These are phyloP conservation scores for Thymelicus sylvestris DNA, from an alignment of 2,888 invertebrate genomes.

Conservation along the genomic window DNA sequence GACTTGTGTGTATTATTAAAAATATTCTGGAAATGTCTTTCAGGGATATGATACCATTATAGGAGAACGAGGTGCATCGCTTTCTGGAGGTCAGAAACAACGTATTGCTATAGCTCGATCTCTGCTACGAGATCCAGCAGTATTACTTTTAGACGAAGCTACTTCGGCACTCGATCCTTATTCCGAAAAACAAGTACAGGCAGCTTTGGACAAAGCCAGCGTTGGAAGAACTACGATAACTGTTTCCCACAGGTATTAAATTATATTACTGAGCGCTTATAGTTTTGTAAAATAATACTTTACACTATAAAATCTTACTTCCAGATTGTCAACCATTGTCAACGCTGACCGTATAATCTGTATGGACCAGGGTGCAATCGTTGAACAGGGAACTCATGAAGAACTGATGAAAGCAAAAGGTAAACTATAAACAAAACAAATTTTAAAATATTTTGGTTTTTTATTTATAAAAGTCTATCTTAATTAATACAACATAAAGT, in stretches of 20 bases:
- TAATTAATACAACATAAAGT: too few relatives aligned
- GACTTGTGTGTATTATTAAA: too few relatives aligned
- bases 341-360: conserved; percentile 89
- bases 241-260: conserved; percentile 86
- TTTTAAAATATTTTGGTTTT: too few relatives aligned
- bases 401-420: conserved; percentile 88
- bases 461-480: too few relatives aligned
- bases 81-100: conserved; percentile 94
- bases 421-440: background rate
- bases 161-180: conserved; percentile 93
- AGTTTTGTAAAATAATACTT: background rate
- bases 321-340: conserved; percentile 88
- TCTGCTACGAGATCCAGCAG: conserved; percentile 89
- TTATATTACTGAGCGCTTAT: background rate
- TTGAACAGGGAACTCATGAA: conserved; percentile 90
- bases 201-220: conserved; percentile 89
- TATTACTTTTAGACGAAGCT: conserved; percentile 91
- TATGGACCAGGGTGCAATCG: conserved; percentile 89
- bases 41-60: conserved; percentile 91
- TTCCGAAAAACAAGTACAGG: conserved; percentile 92
- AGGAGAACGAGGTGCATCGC: conserved; percentile 91
- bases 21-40: conserved; percentile 12
- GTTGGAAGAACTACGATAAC: conserved; percentile 90
- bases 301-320: conserved; percentile 28
- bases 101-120: conserved; percentile 94